Evolutionary conservation across 2,797 vertebrate genomes (phyloP).

Genomic region (Euthynnus affinis): DNA sequence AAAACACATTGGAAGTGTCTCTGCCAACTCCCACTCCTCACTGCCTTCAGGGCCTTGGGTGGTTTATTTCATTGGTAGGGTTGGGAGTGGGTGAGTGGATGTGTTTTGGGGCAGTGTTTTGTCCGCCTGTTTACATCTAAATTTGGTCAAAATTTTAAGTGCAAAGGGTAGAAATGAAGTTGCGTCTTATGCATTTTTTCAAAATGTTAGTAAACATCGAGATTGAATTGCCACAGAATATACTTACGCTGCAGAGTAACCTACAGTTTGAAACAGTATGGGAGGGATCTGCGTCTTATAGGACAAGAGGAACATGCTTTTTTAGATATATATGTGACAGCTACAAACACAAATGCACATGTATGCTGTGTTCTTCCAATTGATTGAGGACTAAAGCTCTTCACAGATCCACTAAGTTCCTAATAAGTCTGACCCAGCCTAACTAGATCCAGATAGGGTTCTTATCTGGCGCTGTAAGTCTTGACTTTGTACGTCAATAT

Average conservation of each 20-base stretch:
- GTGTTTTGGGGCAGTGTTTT: slow-evolving; percentile 43
- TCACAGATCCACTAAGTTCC: no score
- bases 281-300: not conserved
- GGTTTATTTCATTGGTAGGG: slow-evolving; percentile 60
- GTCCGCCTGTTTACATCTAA: slow-evolving; percentile 12
- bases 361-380: not conserved
- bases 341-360: not conserved
- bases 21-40: slow-evolving; percentile 70
- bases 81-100: slow-evolving; percentile 52
- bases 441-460: not conserved
- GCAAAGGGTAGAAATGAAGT: slow-evolving; percentile 1
- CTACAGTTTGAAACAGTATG: not conserved
- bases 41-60: slow-evolving; percentile 62
- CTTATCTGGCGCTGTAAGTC: not conserved
- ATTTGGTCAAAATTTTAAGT: slow-evolving; percentile 23
- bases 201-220: slow-evolving; percentile 4
- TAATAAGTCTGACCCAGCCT: not conserved
- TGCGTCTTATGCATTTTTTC: slow-evolving; percentile 8
- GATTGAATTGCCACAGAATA: not conserved
- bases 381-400: not conserved
- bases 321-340: not conserved
- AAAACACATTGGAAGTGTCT: slow-evolving; percentile 84
- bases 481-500: no score
- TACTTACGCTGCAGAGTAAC: slow-evolving; percentile 7
- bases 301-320: not conserved